These are phyloP conservation scores for Patella pellucida DNA, from an alignment of 2,888 invertebrate genomes.

Conservation along the genomic window DNA sequence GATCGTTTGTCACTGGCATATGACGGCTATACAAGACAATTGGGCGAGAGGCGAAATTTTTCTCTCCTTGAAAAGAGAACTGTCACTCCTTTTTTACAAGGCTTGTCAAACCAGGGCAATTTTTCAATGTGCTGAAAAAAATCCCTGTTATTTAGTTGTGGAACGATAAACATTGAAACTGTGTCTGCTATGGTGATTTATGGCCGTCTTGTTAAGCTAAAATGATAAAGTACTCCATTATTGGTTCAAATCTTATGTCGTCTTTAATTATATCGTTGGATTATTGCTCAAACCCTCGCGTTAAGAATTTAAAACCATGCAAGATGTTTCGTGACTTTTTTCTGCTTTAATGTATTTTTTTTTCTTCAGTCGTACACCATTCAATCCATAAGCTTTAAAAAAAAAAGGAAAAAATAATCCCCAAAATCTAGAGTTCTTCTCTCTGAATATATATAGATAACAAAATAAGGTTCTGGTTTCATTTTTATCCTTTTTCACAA, in stretches of 20 bases:
- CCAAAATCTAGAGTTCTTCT: too few relatives aligned
- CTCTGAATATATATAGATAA: too few relatives aligned
- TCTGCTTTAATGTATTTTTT: too few relatives aligned
- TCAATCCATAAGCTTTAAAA: too few relatives aligned
- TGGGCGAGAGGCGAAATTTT: conserved; percentile 10
- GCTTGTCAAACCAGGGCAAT: conserved; percentile 3
- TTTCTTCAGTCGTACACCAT: too few relatives aligned
- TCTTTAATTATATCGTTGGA: background rate
- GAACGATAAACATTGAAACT: conserved; percentile 2
- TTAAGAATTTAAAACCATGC: too few relatives aligned
- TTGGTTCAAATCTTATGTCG: background rate
- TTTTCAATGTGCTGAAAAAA: conserved; percentile 4
- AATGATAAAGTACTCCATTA: conserved; percentile 10
- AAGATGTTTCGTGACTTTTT: too few relatives aligned
- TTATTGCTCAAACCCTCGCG: background rate
- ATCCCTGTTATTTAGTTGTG: background rate
- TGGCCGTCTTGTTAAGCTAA: background rate
- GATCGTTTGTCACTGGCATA: conserved; percentile 11
- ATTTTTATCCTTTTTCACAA: too few relatives aligned
- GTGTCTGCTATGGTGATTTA: background rate
- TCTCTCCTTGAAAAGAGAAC: background rate
- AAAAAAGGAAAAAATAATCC: too few relatives aligned
- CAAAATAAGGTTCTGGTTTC: too few relatives aligned
- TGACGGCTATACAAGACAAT: conserved; percentile 8
- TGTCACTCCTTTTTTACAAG: conserved; percentile 5